Percentiles rank a stretch among this genome's conserved stretches.
These are phyloP conservation scores for Diorhabda elongata DNA, from an alignment of 1,140 invertebrate species.

Conservation along the genomic window DNA sequence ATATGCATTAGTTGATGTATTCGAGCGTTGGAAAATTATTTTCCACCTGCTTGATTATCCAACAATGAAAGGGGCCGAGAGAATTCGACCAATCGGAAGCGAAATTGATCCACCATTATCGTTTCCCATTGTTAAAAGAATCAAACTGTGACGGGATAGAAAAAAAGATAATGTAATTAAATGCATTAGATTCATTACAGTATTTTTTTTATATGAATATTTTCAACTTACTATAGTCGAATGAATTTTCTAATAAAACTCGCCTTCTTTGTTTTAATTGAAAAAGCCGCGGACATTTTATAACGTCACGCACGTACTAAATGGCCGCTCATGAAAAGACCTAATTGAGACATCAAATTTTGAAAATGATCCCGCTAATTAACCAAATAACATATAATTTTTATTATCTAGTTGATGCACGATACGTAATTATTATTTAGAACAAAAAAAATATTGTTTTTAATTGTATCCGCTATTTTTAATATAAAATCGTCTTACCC, in stretches of 20 bases:
- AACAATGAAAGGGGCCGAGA: background rate
- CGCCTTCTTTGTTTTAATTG: constrained; percentile 8
- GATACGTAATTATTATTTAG: background rate
- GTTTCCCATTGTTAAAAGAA: background rate
- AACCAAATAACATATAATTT: constrained; percentile 25
- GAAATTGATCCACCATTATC: background rate
- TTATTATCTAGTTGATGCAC: constrained; percentile 15
- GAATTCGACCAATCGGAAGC: background rate
- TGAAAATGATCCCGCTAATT: constrained; percentile 16
- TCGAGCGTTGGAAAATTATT: background rate
- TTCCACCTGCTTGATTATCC: background rate
- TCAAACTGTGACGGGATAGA: background rate
- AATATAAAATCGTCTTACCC: too few relatives aligned
- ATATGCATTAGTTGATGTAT: background rate
- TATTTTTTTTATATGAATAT: too few relatives aligned
- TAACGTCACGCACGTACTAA: constrained; percentile 1
- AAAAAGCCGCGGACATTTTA: constrained; percentile 5
- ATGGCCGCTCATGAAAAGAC: constrained; percentile 10
- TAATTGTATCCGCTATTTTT: too few relatives aligned
- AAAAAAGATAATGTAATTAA: too few relatives aligned
- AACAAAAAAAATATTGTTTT: too few relatives aligned
- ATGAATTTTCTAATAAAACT: constrained; percentile 5
- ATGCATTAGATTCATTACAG: too few relatives aligned
- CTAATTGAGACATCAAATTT: constrained; percentile 26
- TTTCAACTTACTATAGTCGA: background rate